Percentiles rank a stretch among this genome's conserved stretches.
Evolutionary conservation across 1,140 invertebrate genomes (phyloP).

Genomic region (Brachionus sp.): DNA sequence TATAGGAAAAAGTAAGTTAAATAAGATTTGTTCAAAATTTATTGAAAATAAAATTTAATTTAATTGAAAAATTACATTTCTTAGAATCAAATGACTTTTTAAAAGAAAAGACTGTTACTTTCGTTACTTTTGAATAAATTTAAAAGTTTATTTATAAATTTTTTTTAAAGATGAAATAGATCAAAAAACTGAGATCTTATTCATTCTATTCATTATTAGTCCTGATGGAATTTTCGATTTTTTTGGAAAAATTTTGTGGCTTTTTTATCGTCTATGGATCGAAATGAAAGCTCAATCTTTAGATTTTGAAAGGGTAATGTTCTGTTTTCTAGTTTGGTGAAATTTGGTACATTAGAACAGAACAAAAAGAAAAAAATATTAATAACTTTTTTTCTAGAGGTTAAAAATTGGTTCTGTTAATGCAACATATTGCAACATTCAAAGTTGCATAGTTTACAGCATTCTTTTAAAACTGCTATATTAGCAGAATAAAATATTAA

Average conservation of each 20-base stretch:
- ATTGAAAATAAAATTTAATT: background rate
- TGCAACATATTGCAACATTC: no score
- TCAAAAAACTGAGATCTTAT: slow-evolving; percentile 26
- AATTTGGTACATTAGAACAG: no score
- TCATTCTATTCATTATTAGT: slow-evolving; percentile 25
- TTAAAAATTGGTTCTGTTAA: no score
- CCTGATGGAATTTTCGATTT: slow-evolving; percentile 32
- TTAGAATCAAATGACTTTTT: background rate
- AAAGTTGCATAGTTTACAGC: no score
- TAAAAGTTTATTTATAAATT: background rate
- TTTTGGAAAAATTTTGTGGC: slow-evolving; percentile 26
- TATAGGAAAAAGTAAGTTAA: slow-evolving; percentile 6
- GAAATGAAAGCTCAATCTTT: slow-evolving; percentile 44
- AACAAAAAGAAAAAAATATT: no score
- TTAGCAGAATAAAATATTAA: no score
- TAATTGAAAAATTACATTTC: no score
- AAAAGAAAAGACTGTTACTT: no score
- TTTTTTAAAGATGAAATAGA: background rate
- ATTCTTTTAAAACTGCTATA: no score
- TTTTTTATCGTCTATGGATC: slow-evolving; percentile 20
- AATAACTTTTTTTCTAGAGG: no score
- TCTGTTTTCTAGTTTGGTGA: no score
- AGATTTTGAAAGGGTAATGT: slow-evolving; percentile 32
- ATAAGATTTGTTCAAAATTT: background rate
- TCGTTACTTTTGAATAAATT: background rate